Evolutionary conservation across 2,113 vertebrate genomes (phyloP), one percentile per base, ranked within the genome.

Genomic region (Chrysochloris asiatica): DNA sequence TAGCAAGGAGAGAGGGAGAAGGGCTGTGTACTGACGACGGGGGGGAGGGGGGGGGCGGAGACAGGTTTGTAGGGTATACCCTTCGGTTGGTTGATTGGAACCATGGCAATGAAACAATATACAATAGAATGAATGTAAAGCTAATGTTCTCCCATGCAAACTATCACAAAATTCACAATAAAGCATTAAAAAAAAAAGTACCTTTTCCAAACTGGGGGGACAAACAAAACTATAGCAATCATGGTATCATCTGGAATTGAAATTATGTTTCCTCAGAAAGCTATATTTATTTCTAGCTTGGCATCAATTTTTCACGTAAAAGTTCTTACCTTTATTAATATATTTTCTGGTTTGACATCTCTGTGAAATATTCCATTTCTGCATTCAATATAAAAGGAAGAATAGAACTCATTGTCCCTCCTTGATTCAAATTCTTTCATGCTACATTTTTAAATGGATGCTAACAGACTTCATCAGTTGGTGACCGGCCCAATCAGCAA

Each of bases 301-400:
- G 75, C 59, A 88, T 2, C 48, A n/a, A 9, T 4, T 26, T 47
- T 72, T 94, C 59, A 94, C 4, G 41, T 11, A 63, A 93, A 88
- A 89, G 24, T 52, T 89, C 98, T 98, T 97, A 99, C 98, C 97
- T 98, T 99, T 95, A 99, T 98, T 82, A 99, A 96, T 94, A 99
- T 98, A 82, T 99, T 99, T 97, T 99, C 98, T 85, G 98, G 98
- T 96, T 99, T 99, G 79, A 98, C 98, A 52, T 99, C 98, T 97
- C 99, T 98, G 93, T 99, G 98, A 97, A 99, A 99, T 95, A 99
- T 97, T 73, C 98, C 98, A 96, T 98, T 99, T 95, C 99, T 99
- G 94, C 90, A 93, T 72, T 43, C 81, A 88, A 95, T 17, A 91
- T 41, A 94, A 93, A 97, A 63, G 78, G 75, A 77, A 93, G 47